Base-by-base conservation (phyloP, 2,113 vertebrate genomes). In the Oncorhynchus tshawytscha region DNA sequence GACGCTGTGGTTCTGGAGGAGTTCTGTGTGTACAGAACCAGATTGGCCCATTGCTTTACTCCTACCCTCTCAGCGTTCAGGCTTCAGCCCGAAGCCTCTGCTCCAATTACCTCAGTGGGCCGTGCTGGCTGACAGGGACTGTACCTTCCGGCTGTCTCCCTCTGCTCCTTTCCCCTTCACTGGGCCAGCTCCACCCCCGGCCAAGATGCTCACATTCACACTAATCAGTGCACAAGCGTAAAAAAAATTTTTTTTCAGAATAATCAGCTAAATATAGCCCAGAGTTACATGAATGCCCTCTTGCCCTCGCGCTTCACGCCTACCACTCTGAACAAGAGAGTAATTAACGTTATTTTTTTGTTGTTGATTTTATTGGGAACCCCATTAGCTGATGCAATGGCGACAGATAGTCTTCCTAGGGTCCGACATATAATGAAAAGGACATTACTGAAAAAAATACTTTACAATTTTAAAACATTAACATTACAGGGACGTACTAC, bases 181-280 rank as follows among this genome's bases (percentile, higher is more conserved):
- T 31, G 31, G 66, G 66, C 6, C 27, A 68, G 29, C 18, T 34
- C 2, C 3, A 7, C 66, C 66, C 51, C 24, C 2, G 64, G 62
- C 6, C n/a, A 18, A 67, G 16, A 67, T 48, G 48, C 45, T 31
- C 66, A 45, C 51, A 54, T 70, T 68, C 20, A 16, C 57, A 48
- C 27, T 60, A 60, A 71, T 76, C 75, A 70, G 48, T 2, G n/a
- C 68, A 25, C 27, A 8, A 70, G 68, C 16, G 54, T 29, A n/a
- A 45, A 8, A 8, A 34, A 34, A 34, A n/a, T n/a, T n/a, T n/a
- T n/a, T n/a, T 62, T 76, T 64, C 3, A 18, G 59, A 77, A 77
- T 77, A 77, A 76, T 71, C 16, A 49, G n/a, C 68, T 22, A 76
- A 27, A 70, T 60, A 76, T 76, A 76, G 67, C 31, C 65, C n/a